Evolutionary conservation across 2,797 vertebrate genomes (phyloP), one percentile per base, ranked within the genome.

Genomic region (Myotis findleyi): DNA sequence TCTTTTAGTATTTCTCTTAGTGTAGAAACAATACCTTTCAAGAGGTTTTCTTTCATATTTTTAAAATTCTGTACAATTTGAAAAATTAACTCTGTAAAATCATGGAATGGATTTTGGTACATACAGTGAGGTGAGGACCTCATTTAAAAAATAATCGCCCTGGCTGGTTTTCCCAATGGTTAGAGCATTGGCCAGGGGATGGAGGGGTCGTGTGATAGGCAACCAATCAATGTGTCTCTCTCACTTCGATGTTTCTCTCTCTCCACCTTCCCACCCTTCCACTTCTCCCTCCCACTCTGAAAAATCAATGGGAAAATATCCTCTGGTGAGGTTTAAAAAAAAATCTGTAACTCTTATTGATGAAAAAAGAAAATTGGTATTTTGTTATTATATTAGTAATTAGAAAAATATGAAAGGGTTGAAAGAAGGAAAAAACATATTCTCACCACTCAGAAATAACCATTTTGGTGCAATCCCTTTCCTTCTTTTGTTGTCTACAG

Each of bases 71-170:
- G 21, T 64, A 89, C 53, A 51, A 47, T 89, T 90, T 86, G 41
- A 95, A 92, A 87, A 83, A 64, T 59, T 71, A 82, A 81, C 55
- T 91, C 47, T 95, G 81, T 91, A 41, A 95, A 82, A 89, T 86
- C 41, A 49, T 87, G 57, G 30, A 89, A 93, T 91, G 83, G 72
- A 91, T 95, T 93, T 88, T 91, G 71, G 64, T 73, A 16, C 57
- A 10, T 4, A 12, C 80, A 96, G 47, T 55, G 75, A 95, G 82
- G 53, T 80, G 57, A 83, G 36, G 36, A 72, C n/a, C 89, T 96
- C 69, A 55, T 92, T 95, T 93, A 41, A 92, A 97, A 94, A 94
- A 85, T 94, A 93, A 94, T 91, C 72, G 3, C 53, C 20, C 53
- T 55, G 53, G 20, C 20, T 55, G 3, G 53, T 55, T 55, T 55